phyloP scores from a whole-genome alignment of 2,113 vertebrate genomes.

The Nymphicus hollandicus region DNA sequence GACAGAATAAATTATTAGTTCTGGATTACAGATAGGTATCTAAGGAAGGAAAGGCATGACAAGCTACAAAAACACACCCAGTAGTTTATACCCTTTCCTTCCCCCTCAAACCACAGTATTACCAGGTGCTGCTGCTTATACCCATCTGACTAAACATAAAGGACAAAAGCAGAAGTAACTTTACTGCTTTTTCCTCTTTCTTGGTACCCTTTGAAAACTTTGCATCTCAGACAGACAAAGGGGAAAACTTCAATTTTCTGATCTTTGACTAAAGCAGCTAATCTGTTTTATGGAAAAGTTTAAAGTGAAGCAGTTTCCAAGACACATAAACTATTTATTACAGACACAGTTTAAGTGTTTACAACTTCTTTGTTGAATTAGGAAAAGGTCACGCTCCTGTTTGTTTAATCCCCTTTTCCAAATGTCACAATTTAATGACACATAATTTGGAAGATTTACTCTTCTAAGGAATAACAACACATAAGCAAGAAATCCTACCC shows the following conservation, averaged over 20 bases:
- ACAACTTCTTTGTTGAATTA: neutral
- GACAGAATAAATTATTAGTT: neutral
- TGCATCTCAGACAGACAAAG: neutral
- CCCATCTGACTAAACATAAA: neutral
- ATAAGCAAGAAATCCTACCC: neutral
- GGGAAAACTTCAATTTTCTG: neutral
- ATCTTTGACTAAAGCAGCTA: neutral
- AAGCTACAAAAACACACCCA: neutral
- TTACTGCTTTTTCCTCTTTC: neutral
- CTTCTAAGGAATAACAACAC: neutral
- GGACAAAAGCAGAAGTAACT: neutral
- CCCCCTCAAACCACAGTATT: neutral
- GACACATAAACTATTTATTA: neutral
- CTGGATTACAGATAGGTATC: neutral
- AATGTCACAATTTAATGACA: neutral
- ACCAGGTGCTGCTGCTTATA: neutral
- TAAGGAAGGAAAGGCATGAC: neutral
- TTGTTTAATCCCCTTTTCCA: neutral
- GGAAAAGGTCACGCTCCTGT: neutral
- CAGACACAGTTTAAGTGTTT: neutral
- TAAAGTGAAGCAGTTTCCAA: neutral
- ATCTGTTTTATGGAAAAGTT: neutral
- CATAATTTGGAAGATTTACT: neutral
- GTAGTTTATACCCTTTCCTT: neutral
- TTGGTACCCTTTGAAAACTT: neutral